Evolutionary conservation across 2,888 invertebrate species (phyloP), one percentile per base, ranked within the genome.

Genomic region (Tenthredo scrophulariae): DNA sequence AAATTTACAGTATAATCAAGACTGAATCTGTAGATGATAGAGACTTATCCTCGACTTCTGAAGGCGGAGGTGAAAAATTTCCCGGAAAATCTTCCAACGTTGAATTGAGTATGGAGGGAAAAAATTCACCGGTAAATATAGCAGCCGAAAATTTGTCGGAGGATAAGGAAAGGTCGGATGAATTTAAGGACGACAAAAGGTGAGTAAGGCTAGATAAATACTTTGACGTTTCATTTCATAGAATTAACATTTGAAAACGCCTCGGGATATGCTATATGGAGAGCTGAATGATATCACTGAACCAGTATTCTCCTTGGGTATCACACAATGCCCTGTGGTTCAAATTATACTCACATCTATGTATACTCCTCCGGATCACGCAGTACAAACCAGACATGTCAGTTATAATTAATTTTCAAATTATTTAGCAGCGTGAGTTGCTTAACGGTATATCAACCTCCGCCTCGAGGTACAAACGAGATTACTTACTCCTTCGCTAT

Each of bases 171-270:
- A 87, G 85, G 70, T 37, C 88, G 9, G 89, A 91, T n/a, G 92
- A 91, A 9, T 89, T 90, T 74, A 87, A 90, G 3, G 91, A 92
- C 54, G 91, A 92, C 77, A 90, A 85, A 26, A 91, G 92, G 92
- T 91, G 75, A n/a, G 15, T 29, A 46, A 62, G 26, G 26, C 15
- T 77, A 9, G 22, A 77, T 18, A 50, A 77, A 33, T n/a, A 26
- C 43, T 74, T 40, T 77, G 29, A 77, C 22, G 46, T 50, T 54
- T 29, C 77, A 80, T 80, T 80, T 62, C 80, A 26, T 62, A n/a
- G 58, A 62, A 80, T 77, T 77, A 77, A 77, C 54, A 80, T 40
- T 58, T 58, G 22, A 62, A 80, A 40, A 62, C 10, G 62, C 80
- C 80, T 37, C 40, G 62, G 65, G 80, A 22, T 46, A 43, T 43